Evolutionary conservation across 2,113 vertebrate species (phyloP), one percentile per base, ranked within the genome.

Genomic region (Synodontis membranacea): DNA sequence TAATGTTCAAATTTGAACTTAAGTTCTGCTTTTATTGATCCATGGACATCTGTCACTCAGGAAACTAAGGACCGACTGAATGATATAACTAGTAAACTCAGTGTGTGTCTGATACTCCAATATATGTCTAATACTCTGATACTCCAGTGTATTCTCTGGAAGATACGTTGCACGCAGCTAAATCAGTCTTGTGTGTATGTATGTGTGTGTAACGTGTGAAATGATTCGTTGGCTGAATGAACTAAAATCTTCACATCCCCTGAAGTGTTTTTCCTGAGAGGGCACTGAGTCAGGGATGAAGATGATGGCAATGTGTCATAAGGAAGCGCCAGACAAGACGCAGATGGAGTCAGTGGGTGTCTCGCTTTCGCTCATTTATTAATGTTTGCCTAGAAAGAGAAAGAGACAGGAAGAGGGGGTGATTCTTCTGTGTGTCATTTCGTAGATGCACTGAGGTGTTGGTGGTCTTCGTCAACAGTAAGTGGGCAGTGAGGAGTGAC

Each of bases 321-420:
- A 80, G 75, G 52, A 88, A 87, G 89, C 28, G 86, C 80, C 78
- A 89, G 89, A 89, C 89, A 50, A 50, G 75, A 89, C 87, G 86
- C 85, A 90, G 89, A 90, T 87, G 88, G 89, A 90, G 86, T 37
- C 23, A 34, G 88, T 87, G 88, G 88, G 86, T 44, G 83, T 89
- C 78, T 87, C 21, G 50, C 31, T 83, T 82, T 42, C 28, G 68
- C 80, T 86, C 84, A 68, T 82, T 89, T 86, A 82, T 88, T 80
- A 85, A 68, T 82, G 52, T 89, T 89, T 87, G 82, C 83, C 78
- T 58, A 86, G 76, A 80, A 68, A 80, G 79, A 79, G 78, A 76
- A 81, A 34, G 52, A 87, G 60, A 80, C 42, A 82, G 78, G 82
- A 68, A 80, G 76, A 14, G 52, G 78, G 74, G 44, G 42, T 44